Evolutionary conservation across 2,888 invertebrate species (phyloP), one percentile per base, ranked within the genome.

Genomic region (Hybos culiciformis): DNA sequence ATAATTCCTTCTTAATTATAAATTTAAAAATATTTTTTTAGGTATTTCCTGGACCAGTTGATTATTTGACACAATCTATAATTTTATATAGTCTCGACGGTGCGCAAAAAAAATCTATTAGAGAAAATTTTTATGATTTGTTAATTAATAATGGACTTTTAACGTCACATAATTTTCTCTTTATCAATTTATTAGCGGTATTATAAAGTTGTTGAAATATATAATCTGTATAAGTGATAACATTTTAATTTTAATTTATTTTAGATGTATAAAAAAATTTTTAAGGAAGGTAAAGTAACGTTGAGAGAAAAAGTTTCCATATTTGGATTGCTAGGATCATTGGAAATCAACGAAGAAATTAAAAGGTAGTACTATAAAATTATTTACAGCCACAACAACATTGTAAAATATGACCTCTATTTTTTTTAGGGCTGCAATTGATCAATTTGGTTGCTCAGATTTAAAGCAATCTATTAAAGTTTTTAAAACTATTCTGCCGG

Each of bases 11-110:
- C 9, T 2, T 12, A 29, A 11, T 12, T 21, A 9, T 24, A 36
- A 18, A 21, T 17, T 42, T 18, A 37, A 26, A 24, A 5, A 5
- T 38, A 2, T 33, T 33, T 19, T 36, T 20, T 43, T 43, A 31
- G 8, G 5, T 40, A 14, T 11, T 37, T 23, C 3, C n/a, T 5
- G 37, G 37, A 11, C 17, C 29, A 9, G 20, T 38, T 24, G 17
- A 32, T 31, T 9, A 34, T 19, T 36, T 48, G 14, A 45, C 47
- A 15, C 33, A 44, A 14, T 42, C 46, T 2, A 36, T 19, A 21
- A n/a, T n/a, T 19, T 36, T 21, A 36, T 20, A n/a, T 20, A 36
- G 21, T 5, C 17, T 4, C 12, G 19, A 21, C 8, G 6, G 19
- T 3, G n/a, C 6, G 11, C 5, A 20, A 20, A 7, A 36, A 14